Percentiles rank a stretch among this genome's conserved stretches.
Evolutionary conservation across 2,888 invertebrate species (phyloP).

Genomic region (Nymphalis c-album): DNA sequence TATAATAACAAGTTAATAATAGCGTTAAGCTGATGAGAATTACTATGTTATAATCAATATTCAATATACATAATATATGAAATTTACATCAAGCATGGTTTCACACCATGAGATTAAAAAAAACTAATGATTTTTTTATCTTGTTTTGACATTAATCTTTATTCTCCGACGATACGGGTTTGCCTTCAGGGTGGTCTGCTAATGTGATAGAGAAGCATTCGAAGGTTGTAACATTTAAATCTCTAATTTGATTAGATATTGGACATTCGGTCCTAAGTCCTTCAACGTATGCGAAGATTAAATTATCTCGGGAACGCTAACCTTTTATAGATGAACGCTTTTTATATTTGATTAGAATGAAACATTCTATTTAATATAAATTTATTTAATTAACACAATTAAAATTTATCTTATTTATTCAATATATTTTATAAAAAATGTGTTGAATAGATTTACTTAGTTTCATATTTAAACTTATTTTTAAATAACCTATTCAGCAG

Average conservation of each 20-base stretch:
- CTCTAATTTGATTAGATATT: slow-evolving; percentile 38
- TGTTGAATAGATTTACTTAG: too few species aligned
- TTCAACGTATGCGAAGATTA: slow-evolving; percentile 26
- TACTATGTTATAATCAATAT: slow-evolving; percentile 13
- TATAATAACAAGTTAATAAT: background rate
- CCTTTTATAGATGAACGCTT: slow-evolving; percentile 15
- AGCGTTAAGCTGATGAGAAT: background rate
- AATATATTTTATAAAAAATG: too few species aligned
- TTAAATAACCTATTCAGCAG: too few species aligned
- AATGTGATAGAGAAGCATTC: slow-evolving; percentile 34
- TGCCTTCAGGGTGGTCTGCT: slow-evolving; percentile 46
- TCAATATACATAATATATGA: slow-evolving; percentile 21
- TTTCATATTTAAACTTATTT: too few species aligned
- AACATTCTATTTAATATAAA: background rate
- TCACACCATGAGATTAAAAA: slow-evolving; percentile 24
- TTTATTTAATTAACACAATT: background rate
- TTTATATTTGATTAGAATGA: slow-evolving; percentile 13
- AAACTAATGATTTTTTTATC: slow-evolving; percentile 38
- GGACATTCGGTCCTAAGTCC: slow-evolving; percentile 32
- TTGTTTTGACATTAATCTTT: slow-evolving; percentile 44
- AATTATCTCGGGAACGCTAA: slow-evolving; percentile 15
- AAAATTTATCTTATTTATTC: too few species aligned
- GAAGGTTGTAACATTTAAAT: slow-evolving; percentile 32
- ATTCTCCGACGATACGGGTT: slow-evolving; percentile 35
- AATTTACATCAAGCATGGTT: slow-evolving; percentile 20